phyloP scores from a whole-genome alignment of 2,888 invertebrate genomes.

The Thysanoteuthis rhombus region DNA sequence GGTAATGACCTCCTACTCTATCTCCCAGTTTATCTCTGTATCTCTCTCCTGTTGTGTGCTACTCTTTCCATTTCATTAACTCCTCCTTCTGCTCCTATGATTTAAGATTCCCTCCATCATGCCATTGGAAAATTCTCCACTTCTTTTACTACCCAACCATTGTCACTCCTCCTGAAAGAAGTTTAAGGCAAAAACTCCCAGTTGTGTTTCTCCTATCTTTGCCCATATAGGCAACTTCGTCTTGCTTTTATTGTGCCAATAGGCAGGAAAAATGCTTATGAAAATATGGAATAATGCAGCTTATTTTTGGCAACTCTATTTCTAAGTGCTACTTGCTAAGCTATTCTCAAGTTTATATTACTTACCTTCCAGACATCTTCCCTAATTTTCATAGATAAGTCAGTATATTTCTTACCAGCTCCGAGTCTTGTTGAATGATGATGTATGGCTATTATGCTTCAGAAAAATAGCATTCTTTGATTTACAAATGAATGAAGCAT shows the following conservation, averaged over 20 bases:
- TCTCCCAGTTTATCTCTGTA: neutral
- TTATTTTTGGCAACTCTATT: neutral
- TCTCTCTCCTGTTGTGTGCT: neutral
- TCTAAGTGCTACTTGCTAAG: neutral
- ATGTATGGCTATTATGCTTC: too few species aligned
- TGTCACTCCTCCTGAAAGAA: neutral
- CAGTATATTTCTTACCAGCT: neutral
- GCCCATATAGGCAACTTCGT: neutral
- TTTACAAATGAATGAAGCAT: too few species aligned
- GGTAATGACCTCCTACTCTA: neutral
- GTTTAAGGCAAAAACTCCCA: neutral
- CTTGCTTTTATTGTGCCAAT: neutral
- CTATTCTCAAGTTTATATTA: neutral
- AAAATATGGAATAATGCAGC: neutral
- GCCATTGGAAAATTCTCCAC: neutral
- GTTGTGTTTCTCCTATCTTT: neutral
- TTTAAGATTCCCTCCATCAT: neutral
- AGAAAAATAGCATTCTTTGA: too few species aligned
- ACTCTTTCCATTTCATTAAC: neutral
- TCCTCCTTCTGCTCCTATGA: neutral
- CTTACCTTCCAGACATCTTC: neutral
- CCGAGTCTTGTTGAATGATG: neutral
- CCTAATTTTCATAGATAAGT: neutral
- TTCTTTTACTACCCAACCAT: neutral
- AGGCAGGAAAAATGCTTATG: neutral